phyloP scores from a whole-genome alignment of 2,113 vertebrate genomes.

The Rhipidura dahli region DNA sequence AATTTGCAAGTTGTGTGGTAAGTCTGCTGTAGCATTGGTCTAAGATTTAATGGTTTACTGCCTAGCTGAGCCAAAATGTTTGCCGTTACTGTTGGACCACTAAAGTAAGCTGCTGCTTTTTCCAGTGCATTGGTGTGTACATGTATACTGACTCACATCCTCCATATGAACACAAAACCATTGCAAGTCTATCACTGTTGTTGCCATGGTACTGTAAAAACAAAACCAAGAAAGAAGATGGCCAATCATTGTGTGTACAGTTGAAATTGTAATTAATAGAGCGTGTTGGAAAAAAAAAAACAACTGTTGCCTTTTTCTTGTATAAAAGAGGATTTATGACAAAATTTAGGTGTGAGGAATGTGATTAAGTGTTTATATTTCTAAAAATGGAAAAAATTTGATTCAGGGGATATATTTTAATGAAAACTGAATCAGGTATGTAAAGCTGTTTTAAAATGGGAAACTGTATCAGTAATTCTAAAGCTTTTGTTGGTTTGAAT shows the following conservation, averaged over 20 bases:
- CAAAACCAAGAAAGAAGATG: conserved; percentile 74
- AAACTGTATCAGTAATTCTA: conserved; percentile 84
- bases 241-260: conserved; percentile 90
- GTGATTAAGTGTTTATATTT: conserved; percentile 97
- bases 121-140: conserved; percentile 83
- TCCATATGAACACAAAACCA: conserved; percentile 77
- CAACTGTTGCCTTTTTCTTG: conserved; percentile 99
- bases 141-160: conserved; percentile 83
- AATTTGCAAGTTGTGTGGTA: conserved; percentile 67
- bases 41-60: conserved; percentile 85
- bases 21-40: conserved; percentile 74
- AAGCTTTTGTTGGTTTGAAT: conserved; percentile 85
- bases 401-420: conserved; percentile 93
- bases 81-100: conserved; percentile 81
- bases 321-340: conserved; percentile 99
- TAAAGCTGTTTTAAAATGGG: conserved; percentile 90
- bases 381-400: conserved; percentile 88
- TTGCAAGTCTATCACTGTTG: conserved; percentile 91
- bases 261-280: conserved; percentile 92
- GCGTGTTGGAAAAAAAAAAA: conserved; percentile 75
- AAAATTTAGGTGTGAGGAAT: conserved; percentile 92
- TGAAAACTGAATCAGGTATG: conserved; percentile 98
- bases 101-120: conserved; percentile 87
- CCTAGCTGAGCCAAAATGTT: conserved; percentile 95
- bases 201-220: conserved; percentile 92